phyloP scores from a whole-genome alignment of 2,797 vertebrate species.

The Phrynocephalus forsythii region DNA sequence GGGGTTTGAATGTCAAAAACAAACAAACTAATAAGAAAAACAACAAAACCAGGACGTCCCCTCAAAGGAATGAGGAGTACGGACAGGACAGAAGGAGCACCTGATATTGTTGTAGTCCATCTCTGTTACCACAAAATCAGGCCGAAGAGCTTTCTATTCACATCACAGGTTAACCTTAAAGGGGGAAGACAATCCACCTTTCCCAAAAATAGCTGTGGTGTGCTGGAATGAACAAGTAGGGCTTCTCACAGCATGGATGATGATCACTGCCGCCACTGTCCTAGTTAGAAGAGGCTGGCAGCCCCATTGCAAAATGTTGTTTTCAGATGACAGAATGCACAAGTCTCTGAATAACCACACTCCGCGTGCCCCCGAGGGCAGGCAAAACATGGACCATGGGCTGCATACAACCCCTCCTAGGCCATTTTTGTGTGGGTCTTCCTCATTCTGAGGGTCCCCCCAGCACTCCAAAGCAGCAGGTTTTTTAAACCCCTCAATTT shows the following conservation, averaged over 20 bases:
- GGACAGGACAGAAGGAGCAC: neutral
- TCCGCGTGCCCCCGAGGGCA: no score
- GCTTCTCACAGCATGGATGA: no score
- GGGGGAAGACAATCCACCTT: neutral
- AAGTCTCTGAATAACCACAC: no score
- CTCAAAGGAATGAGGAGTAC: neutral
- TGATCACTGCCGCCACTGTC: neutral
- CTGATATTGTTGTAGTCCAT: neutral
- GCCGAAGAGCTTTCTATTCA: neutral
- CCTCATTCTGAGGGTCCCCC: no score
- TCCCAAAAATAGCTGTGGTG: neutral
- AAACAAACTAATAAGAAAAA: neutral
- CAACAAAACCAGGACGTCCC: neutral
- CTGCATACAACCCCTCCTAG: no score
- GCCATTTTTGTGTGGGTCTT: no score
- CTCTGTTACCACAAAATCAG: neutral
- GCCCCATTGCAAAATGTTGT: neutral
- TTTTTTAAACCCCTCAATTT: no score
- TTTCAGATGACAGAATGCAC: no score
- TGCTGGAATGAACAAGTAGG: neutral
- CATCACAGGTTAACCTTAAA: neutral
- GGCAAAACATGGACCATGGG: no score
- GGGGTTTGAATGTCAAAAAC: neutral
- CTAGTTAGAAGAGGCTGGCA: neutral
- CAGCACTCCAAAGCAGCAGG: no score